Evolutionary conservation across 2,888 invertebrate species (phyloP), one percentile per base, ranked within the genome.

Genomic region (Carcina quercana): DNA sequence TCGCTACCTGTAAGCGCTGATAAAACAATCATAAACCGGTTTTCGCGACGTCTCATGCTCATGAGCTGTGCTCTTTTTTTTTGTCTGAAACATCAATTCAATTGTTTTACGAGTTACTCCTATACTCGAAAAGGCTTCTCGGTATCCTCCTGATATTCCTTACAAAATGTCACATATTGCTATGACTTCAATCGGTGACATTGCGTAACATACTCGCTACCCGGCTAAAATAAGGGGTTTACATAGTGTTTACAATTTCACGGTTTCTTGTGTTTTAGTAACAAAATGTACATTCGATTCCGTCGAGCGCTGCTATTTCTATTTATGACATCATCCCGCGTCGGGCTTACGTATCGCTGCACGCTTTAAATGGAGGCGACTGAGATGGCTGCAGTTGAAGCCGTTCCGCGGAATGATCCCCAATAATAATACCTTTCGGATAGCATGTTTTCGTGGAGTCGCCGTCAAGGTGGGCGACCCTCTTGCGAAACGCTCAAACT

Each of bases 261-360:
- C 50, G 58, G 51, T 53, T 63, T 67, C 53, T 53, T 54, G 50
- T 59, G 57, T 68, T 76, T 74, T 70, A 66, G 63, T 61, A 67
- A 70, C 68, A 67, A 70, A 73, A 71, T 62, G 57, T 64, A 59
- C 59, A 53, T 50, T 56, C 64, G 61, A 54, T 52, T 50, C 63
- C 59, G 66, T 64, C 64, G 63, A 68, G 51, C 67, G 65, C 64
- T 56, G 73, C 85, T 86, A 86, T 86, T 86, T 86, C 82, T 80
- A 80, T 80, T 74, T 72, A 83, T 86, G 86, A 86, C 86, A 86
- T 86, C 86, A 86, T 75, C 72, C 63, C 63, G 75, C 70, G 71
- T 74, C 75, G 73, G 74, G 71, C 75, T 84, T 82, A 82, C 83
- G 85, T 84, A 82, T 79, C 82, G 82, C 70, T 76, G 82, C 83